phyloP scores from a whole-genome alignment of 2,888 invertebrate genomes.

The Agrilus mali region DNA sequence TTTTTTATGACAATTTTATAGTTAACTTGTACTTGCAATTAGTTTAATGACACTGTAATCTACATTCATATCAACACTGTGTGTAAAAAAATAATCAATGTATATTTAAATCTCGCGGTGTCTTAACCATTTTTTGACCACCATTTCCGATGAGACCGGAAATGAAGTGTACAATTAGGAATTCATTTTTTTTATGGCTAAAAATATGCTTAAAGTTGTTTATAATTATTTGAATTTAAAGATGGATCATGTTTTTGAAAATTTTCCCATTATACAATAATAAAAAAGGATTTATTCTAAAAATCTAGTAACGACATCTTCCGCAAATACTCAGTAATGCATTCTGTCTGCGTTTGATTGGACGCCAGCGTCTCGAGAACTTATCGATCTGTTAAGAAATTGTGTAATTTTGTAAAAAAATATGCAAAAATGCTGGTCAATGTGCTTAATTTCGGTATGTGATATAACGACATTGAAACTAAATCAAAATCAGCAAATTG shows the following conservation, averaged over 20 bases:
- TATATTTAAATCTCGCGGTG: background rate
- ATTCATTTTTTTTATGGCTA: background rate
- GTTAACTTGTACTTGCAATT: background rate
- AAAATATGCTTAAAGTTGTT: background rate
- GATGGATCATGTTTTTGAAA: background rate
- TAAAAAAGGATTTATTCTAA: slow-evolving; percentile 4
- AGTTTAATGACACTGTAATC: background rate
- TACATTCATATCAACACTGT: too few relatives aligned
- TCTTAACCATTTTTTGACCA: background rate
- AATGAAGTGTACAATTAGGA: background rate
- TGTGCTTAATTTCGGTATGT: slow-evolving; percentile 9
- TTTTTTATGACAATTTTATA: background rate
- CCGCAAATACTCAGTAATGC: slow-evolving; percentile 8
- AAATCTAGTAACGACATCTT: slow-evolving; percentile 12
- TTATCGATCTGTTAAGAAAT: slow-evolving; percentile 11
- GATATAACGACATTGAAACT: slow-evolving; percentile 6
- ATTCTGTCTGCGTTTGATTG: slow-evolving; percentile 16
- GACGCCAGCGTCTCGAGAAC: slow-evolving; percentile 13
- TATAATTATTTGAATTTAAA: background rate
- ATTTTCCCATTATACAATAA: background rate
- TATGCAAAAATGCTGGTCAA: slow-evolving; percentile 5
- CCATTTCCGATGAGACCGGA: background rate
- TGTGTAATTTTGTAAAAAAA: slow-evolving; percentile 5
- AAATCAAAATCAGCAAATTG: slow-evolving; percentile 22
- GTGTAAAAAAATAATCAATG: too few relatives aligned